phyloP scores from a whole-genome alignment of 2,888 invertebrate species.

The Ctena decussata region DNA sequence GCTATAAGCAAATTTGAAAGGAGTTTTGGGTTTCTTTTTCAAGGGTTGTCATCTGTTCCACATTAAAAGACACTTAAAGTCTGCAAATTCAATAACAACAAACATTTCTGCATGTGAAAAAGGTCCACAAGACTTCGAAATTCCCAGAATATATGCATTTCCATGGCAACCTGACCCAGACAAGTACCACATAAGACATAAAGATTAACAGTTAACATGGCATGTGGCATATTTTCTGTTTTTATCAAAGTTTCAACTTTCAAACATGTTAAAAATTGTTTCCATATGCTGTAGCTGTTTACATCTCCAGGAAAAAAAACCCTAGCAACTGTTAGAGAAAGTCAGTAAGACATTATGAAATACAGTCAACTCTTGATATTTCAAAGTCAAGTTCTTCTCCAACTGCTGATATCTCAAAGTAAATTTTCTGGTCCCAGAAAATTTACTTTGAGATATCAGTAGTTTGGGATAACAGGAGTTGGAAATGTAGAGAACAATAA shows the following conservation, averaged over 20 bases:
- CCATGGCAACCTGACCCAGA: not conserved
- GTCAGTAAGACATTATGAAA: too few relatives aligned
- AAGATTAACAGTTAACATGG: not conserved
- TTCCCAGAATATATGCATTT: not conserved
- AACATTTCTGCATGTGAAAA: not conserved
- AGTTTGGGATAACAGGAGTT: too few relatives aligned
- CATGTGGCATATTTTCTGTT: not conserved
- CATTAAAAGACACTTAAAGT: not conserved
- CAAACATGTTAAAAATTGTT: not conserved
- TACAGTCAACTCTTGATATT: too few relatives aligned
- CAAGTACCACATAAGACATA: not conserved
- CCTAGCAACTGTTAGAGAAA: too few relatives aligned
- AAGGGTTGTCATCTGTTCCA: not conserved
- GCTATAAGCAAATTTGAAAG: too few relatives aligned
- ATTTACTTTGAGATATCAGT: too few relatives aligned
- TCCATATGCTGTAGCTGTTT: not conserved
- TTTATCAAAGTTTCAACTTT: conserved; percentile 11
- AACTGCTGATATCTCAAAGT: too few relatives aligned
- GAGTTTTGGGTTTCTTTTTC: too few relatives aligned
- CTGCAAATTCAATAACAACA: not conserved
- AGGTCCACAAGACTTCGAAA: not conserved
- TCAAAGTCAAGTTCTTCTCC: too few relatives aligned
- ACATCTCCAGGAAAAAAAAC: not conserved
- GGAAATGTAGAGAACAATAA: too few relatives aligned
- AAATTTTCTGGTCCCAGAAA: too few relatives aligned